Base-by-base conservation (phyloP, 1,140 invertebrate species). In the Tetramorium simillimum region DNA sequence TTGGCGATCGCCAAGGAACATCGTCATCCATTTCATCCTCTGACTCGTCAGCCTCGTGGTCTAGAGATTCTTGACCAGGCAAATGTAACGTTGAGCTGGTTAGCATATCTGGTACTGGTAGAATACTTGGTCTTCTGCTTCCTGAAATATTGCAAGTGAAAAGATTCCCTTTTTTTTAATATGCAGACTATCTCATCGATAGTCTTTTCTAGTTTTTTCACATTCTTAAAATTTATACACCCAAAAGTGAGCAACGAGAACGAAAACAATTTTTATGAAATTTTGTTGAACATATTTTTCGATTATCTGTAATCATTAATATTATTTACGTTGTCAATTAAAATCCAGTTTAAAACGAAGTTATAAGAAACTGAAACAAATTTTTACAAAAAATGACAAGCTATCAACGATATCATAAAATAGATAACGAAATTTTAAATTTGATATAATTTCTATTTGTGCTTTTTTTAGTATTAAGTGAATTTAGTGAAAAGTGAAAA, bases 21-120 rank as follows among this genome's bases (percentile, higher is more conserved):
- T 98, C 97, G 90, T 98, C 98, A 51, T 98, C 98, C 72, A 98
- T 96, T 93, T 98, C 98, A 90, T 98, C 98, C 90, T 98, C 98
- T 89, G 97, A 98, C 89, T 98, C 98, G 86, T 98, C 97, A 0
- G 96, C 97, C 51, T 96, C 97, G 86, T 97, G 97, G 28, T 97
- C 97, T 40, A 97, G 96, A 70, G 96, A 97, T 78, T 97, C 96
- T 87, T 97, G 97, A 33, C 97, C 96, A 0, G 97, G 96, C 73
- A 98, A 97, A 92, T 97, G 97, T 69, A 98, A 95, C 28, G 96
- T 97, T 51, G 96, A 97, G 80, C 97, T 97, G 7, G 97, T 98
- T 88, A 98, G 96, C 97, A 98, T 98, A 92, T 98, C 98, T 1
- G 98, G 98, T 2, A 98, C 98, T 18, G 98, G 98, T 62, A 98